Evolutionary conservation across 1,140 invertebrate genomes (phyloP), one percentile per base, ranked within the genome.

Genomic region (Aphaenogaster ashmeadi): DNA sequence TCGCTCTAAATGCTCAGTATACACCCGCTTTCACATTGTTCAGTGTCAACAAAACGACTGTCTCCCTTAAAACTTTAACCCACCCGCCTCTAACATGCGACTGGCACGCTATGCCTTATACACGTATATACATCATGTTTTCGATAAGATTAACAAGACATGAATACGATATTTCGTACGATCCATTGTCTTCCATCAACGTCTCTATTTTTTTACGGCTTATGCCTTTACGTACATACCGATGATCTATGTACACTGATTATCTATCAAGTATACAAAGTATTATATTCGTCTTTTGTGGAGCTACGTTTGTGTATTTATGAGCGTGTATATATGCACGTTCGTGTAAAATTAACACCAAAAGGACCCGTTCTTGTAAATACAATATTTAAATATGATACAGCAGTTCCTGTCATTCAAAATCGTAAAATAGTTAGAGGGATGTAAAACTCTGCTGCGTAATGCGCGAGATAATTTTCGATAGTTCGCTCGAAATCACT

Each of bases 261-360:
- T 60, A 74, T n/a, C 18, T 27, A 74, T 84, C 41, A 74, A 74
- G 69, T 84, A 84, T 71, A 71, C 80, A 74, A 84, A 84, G 67
- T 84, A 84, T 74, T 60, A 13, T 60, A 13, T 50, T 84, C 54
- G 54, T 69, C 41, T 74, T 60, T 9, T 13, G 4, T 21, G 5
- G 27, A 84, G 13, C 41, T 74, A 47, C 13, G 3, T 36, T 47
- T 81, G n/a, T 69, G 13, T 78, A 47, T 47, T 33, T 21, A 64
- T 62, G n/a, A 44, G 13, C 33, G 47, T 38, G 13, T 66, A 18
- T 41, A 15, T 72, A 21, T 58, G 6, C 21, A 9, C 13, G 9
- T 54, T 13, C 9, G 21, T 60, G 38, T 58, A 36, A 21, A 44
- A 54, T 69, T 52, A 72, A 36, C 52, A 41, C 18, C 7, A 58